Evolutionary conservation across 2,888 invertebrate genomes (phyloP), one percentile per base, ranked within the genome.

Genomic region (Salticus scenicus): DNA sequence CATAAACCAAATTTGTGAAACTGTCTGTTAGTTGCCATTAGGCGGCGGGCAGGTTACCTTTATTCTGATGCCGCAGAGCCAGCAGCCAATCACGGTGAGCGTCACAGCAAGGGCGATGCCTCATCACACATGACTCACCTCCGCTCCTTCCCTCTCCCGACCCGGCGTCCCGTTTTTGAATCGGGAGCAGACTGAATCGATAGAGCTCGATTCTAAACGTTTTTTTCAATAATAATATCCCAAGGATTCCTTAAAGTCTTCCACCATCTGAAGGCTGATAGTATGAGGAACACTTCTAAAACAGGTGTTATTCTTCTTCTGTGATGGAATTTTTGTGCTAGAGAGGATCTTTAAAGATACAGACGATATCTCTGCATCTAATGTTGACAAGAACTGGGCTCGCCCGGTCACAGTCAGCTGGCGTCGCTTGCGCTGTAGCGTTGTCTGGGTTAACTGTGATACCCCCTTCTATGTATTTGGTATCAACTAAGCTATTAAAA

Each of bases 351-450:
- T 8, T n/a, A 33, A 64, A 57, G 67, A 73, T 72, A 76, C 41
- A 73, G 84, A 85, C 73, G 74, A 74, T 79, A 78, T 79, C 78
- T 69, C 47, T 74, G 79, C 78, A 78, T 74, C 79, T 74, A 78
- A 85, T 85, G 84, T 85, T 85, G 78, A 85, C 84, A 85, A 84
- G 84, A 85, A 79, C 84, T 85, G 74, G 78, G 84, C 84, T 85
- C 78, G 84, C 84, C 73, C 84, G 84, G 84, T 85, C 63, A 64
- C 69, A 78, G 84, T 85, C 84, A 85, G 84, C 84, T 85, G 84
- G 84, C 84, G 84, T 82, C 76, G 75, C 75, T 82, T 76, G 76
- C 67, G 76, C 69, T 70, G 69, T 85, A 73, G 66, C 74, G 67
- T 74, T 70, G 84, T 85, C 84, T 85, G 79, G 84, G 64, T 78